Percentiles rank a stretch among this genome's conserved stretches.
Evolutionary conservation across 1,140 invertebrate genomes (phyloP).

Genomic region (Cyclina sinensis): DNA sequence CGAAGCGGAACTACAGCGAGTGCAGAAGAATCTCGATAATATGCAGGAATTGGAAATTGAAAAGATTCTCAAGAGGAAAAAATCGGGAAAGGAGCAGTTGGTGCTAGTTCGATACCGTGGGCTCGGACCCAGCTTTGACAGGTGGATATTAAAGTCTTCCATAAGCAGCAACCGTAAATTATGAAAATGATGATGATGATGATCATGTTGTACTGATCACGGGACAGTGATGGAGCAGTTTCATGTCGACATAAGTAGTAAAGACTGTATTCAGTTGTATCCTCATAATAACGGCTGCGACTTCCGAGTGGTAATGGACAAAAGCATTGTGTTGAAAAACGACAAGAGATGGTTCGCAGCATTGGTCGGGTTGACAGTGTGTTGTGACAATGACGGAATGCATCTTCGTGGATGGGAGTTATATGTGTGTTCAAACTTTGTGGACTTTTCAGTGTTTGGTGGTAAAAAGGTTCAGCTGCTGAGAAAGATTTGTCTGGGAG

Average conservation of each 20-base stretch:
- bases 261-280: neutral
- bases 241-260: neutral
- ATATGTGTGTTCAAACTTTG: neutral
- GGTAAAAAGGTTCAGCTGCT: neutral
- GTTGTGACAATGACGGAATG: neutral
- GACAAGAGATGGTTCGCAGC: neutral
- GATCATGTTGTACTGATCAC: no score
- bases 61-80: neutral
- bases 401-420: neutral
- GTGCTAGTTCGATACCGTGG: neutral
- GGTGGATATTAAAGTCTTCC: conserved; percentile 8
- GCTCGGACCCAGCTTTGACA: neutral
- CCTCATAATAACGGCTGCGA: neutral
- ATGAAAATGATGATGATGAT: no score
- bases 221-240: neutral
- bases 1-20: neutral
- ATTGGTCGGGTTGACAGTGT: neutral
- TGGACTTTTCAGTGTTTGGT: neutral
- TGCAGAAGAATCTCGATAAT: neutral
- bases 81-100: neutral
- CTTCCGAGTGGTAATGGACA: neutral
- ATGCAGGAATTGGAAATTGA: neutral
- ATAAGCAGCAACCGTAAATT: no score
- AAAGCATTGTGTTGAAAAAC: neutral
- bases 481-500: neutral